These are phyloP conservation scores for Podarcis muralis DNA, from an alignment of 2,113 vertebrate genomes.

Conservation along the genomic window DNA sequence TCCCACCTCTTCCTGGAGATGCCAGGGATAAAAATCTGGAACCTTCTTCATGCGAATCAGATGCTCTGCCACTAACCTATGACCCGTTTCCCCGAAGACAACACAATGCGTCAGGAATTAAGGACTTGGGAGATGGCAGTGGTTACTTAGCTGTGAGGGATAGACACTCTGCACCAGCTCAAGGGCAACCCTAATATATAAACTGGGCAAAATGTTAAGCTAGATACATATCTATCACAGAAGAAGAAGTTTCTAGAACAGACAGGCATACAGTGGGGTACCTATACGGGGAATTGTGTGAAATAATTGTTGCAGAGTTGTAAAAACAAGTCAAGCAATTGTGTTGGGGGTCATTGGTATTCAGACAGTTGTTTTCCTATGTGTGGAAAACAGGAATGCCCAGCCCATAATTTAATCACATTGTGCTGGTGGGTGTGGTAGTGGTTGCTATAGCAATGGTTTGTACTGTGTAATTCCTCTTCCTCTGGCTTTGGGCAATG, in stretches of 20 bases:
- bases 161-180: neutral
- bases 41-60: too few species aligned
- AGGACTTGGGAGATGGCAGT: neutral
- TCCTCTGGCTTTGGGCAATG: neutral
- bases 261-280: neutral
- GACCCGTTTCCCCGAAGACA: too few species aligned
- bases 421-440: neutral
- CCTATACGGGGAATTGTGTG: neutral
- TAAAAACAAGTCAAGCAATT: neutral
- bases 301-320: neutral
- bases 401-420: neutral
- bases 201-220: neutral
- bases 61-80: too few species aligned
- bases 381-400: neutral
- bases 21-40: too few species aligned
- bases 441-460: neutral
- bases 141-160: neutral
- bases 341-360: neutral
- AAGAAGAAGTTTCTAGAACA: neutral
- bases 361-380: neutral
- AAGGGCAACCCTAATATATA: neutral
- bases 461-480: neutral
- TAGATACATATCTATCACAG: neutral
- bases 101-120: too few species aligned
- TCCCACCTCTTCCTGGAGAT: too few species aligned